These are phyloP conservation scores for Psophia crepitans DNA, from an alignment of 2,113 vertebrate species.

Conservation along the genomic window DNA sequence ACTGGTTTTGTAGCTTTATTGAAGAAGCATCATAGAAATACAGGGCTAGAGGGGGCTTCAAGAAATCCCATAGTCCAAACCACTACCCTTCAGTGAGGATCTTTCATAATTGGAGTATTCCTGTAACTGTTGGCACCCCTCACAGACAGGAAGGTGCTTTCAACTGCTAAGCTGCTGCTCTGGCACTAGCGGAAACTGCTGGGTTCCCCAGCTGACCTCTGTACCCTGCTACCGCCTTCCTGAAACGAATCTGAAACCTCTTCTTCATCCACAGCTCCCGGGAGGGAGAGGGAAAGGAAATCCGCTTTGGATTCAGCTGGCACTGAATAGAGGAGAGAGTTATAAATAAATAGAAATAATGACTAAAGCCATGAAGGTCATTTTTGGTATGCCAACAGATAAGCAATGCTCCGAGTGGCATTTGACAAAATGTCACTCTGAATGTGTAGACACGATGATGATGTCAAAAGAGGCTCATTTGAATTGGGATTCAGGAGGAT, in stretches of 20 bases:
- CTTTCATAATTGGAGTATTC: neutral
- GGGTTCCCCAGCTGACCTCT: neutral
- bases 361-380: neutral
- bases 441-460: neutral
- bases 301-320: neutral
- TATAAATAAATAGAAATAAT: conserved; percentile 10
- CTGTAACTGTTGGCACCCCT: neutral
- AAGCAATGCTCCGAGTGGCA: neutral
- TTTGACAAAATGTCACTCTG: conserved; percentile 38
- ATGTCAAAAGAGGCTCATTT: conserved; percentile 28
- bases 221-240: neutral
- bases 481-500: neutral
- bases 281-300: neutral
- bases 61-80: neutral
- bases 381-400: neutral
- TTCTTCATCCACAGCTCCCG: neutral
- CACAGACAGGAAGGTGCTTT: neutral
- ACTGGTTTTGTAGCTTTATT: neutral
- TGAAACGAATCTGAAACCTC: neutral
- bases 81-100: neutral
- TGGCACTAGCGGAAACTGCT: neutral
- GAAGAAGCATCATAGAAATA: neutral
- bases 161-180: neutral
- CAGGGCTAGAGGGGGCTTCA: neutral
- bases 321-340: neutral